Evolutionary conservation across 2,113 vertebrate species (phyloP).

Genomic region (Panthera uncia): DNA sequence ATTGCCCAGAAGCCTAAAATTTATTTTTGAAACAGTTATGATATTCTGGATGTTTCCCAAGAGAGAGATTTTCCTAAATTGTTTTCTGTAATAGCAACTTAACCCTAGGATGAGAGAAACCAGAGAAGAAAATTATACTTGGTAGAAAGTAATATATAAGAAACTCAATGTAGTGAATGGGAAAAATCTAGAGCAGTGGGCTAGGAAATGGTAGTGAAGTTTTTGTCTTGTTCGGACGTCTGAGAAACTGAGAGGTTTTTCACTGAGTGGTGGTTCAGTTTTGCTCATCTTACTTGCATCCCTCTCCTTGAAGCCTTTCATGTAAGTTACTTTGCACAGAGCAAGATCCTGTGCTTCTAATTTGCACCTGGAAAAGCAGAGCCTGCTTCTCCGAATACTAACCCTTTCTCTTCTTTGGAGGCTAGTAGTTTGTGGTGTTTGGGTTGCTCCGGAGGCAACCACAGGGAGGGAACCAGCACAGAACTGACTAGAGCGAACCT

Average conservation of each 20-base stretch:
- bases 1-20: conserved; percentile 23
- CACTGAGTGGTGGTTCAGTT: not conserved
- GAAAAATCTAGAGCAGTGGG: not conserved
- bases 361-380: conserved; percentile 62
- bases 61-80: conserved; percentile 46
- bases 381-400: not conserved
- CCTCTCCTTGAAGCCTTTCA: not conserved
- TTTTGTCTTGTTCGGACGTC: not conserved
- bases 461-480: not conserved
- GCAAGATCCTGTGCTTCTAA: not conserved
- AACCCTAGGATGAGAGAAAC: conserved; percentile 18
- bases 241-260: not conserved
- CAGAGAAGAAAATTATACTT: conserved; percentile 1
- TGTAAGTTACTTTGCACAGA: conserved; percentile 25
- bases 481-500: not conserved
- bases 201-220: not conserved
- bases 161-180: not conserved
- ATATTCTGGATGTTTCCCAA: conserved; percentile 16
- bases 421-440: not conserved
- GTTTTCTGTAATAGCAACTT: conserved; percentile 41
- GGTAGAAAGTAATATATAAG: not conserved
- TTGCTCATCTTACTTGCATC: not conserved
- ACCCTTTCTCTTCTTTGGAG: conserved; percentile 14
- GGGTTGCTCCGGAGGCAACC: not conserved
- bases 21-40: conserved; percentile 40